Evolutionary conservation across 2,888 invertebrate genomes (phyloP).

Genomic region (Thecophora atra): DNA sequence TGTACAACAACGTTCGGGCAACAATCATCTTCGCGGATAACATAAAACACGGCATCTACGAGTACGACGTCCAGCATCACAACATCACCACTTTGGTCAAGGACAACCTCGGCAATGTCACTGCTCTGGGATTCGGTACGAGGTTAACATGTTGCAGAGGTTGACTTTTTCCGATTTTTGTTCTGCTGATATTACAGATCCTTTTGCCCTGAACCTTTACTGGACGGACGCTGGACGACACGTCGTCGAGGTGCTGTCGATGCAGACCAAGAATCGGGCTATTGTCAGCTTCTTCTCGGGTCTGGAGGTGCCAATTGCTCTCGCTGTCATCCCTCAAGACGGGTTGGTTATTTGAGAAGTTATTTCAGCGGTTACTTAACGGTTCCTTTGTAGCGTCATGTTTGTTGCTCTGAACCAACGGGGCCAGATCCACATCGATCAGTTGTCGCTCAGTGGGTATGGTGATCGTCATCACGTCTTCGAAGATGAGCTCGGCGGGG

Average conservation of each 20-base stretch:
- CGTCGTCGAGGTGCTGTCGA: conserved; percentile 74
- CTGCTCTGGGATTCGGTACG: conserved; percentile 71
- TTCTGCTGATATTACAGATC: conserved; percentile 67
- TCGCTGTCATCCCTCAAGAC: conserved; percentile 70
- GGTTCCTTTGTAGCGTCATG: conserved; percentile 69
- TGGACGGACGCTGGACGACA: conserved; percentile 74
- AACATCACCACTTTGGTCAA: conserved; percentile 58
- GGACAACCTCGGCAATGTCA: conserved; percentile 67
- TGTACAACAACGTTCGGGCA: conserved; percentile 72
- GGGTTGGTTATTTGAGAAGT: conserved; percentile 48
- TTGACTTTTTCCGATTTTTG: neutral
- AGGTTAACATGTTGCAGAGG: conserved; percentile 5
- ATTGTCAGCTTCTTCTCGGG: conserved; percentile 70
- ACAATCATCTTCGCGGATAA: conserved; percentile 69
- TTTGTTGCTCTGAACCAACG: conserved; percentile 70
- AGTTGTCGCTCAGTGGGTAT: conserved; percentile 75
- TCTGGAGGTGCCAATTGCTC: conserved; percentile 73
- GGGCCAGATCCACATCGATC: conserved; percentile 71
- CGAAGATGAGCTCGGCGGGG: conserved; percentile 60
- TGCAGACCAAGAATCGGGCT: conserved; percentile 71
- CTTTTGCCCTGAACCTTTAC: conserved; percentile 77
- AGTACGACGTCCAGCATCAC: conserved; percentile 60
- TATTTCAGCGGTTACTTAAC: neutral
- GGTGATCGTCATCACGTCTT: conserved; percentile 63
- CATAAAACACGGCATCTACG: conserved; percentile 64